Evolutionary conservation across 2,797 vertebrate species (phyloP).

Genomic region (Siniperca undulata): DNA sequence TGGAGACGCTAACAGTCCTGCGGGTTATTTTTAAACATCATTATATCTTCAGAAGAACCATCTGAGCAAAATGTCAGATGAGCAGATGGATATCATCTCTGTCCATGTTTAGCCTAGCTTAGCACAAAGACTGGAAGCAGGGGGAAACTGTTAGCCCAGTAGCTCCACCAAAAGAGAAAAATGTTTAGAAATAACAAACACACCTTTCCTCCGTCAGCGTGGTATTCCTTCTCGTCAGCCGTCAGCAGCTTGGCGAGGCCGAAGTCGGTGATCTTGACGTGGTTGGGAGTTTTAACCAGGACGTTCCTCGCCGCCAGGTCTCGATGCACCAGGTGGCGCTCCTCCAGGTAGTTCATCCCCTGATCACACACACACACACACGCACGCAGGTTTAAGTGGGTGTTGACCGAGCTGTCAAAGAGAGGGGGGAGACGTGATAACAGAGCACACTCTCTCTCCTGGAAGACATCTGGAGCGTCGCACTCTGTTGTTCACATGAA

Average conservation of each 20-base stretch:
- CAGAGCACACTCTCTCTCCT: too few species aligned
- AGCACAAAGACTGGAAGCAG: neutral
- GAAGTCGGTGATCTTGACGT: slow-evolving; percentile 96
- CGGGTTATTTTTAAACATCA: too few species aligned
- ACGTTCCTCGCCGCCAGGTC: slow-evolving; percentile 96
- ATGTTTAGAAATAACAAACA: neutral
- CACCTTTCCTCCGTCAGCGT: slow-evolving; percentile 93
- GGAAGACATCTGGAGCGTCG: too few species aligned
- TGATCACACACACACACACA: slow-evolving; percentile 63
- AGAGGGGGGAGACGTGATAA: too few species aligned
- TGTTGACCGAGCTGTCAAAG: too few species aligned
- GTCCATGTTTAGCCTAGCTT: neutral
- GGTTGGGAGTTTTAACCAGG: slow-evolving; percentile 93
- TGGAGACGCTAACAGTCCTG: neutral
- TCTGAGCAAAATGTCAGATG: too few species aligned
- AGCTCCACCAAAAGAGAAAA: neutral
- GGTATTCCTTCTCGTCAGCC: slow-evolving; percentile 93
- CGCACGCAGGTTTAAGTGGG: neutral
- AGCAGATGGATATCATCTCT: neutral
- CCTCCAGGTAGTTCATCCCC: slow-evolving; percentile 97
- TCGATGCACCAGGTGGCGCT: slow-evolving; percentile 93
- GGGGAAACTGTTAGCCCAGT: neutral
- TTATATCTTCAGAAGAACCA: neutral
- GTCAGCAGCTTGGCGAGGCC: slow-evolving; percentile 93
- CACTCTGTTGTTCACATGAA: too few species aligned